Evolutionary conservation across 2,113 vertebrate genomes (phyloP).

Genomic region (Hemibagrus wyckioides): DNA sequence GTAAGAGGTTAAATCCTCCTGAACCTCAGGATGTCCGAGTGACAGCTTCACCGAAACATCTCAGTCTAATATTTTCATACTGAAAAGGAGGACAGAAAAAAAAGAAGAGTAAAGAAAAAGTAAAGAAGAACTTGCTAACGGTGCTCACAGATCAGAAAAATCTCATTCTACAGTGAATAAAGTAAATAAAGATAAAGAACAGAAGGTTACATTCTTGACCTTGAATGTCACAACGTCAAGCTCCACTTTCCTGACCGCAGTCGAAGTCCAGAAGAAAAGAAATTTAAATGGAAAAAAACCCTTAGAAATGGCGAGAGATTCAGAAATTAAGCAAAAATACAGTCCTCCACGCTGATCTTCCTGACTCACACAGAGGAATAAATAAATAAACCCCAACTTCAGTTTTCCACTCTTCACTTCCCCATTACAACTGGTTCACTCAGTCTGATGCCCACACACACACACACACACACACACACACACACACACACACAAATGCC

Average conservation of each 20-base stretch:
- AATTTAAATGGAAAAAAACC: neutral
- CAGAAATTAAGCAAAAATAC: neutral
- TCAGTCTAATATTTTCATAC: neutral
- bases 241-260: slow-evolving; percentile 33
- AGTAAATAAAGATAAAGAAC: neutral
- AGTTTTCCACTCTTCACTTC: slow-evolving; percentile 42
- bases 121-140: neutral
- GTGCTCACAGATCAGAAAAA: neutral
- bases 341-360: neutral
- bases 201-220: neutral
- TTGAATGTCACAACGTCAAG: neutral
- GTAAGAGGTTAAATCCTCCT: neutral
- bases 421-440: neutral
- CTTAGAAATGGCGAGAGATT: neutral
- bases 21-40: neutral
- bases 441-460: neutral
- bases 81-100: neutral
- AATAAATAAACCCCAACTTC: slow-evolving; percentile 33
- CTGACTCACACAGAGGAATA: neutral
- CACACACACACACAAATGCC: neutral
- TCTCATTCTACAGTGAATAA: neutral
- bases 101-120: too few species aligned
- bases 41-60: neutral
- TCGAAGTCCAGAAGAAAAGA: neutral
- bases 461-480: neutral